These are phyloP conservation scores for Cettia cetti DNA, from an alignment of 2,113 vertebrate species.

Conservation along the genomic window DNA sequence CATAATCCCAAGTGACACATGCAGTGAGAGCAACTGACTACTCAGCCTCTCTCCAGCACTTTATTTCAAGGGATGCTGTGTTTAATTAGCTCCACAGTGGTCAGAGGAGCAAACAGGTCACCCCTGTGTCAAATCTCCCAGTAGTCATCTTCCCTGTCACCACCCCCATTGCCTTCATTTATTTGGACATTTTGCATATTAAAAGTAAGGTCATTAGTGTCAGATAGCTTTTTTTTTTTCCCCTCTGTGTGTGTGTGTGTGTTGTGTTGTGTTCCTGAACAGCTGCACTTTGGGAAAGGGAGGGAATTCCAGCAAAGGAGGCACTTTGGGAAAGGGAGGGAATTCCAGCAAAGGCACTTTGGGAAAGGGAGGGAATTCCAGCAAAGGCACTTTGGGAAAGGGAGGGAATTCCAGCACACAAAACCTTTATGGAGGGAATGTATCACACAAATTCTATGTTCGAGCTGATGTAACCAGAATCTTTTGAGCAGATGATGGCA, in stretches of 20 bases:
- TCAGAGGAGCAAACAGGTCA: conserved; percentile 54
- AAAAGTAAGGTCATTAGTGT: conserved; percentile 18
- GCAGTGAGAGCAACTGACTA: conserved; percentile 65
- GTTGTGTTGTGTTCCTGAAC: neutral
- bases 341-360: too few relatives aligned
- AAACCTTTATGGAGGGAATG: neutral
- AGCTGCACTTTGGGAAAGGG: too few relatives aligned
- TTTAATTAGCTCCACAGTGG: conserved; percentile 72
- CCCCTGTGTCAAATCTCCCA: conserved; percentile 57
- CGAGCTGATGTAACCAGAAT: neutral
- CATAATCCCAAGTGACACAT: conserved; percentile 72
- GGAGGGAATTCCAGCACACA: neutral
- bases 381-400: neutral
- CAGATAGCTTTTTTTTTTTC: neutral
- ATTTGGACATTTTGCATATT: conserved; percentile 15
- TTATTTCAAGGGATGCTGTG: conserved; percentile 62
- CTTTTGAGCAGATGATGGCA: neutral
- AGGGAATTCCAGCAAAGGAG: too few relatives aligned
- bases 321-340: too few relatives aligned
- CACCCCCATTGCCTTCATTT: neutral
- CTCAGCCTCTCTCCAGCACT: conserved; percentile 53
- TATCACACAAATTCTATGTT: neutral
- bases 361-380: neutral
- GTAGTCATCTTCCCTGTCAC: conserved; percentile 15
- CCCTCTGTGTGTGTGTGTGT: neutral